Evolutionary conservation across 2,113 vertebrate genomes (phyloP), one percentile per base, ranked within the genome.

Genomic region (Microcebus lehilahytsara): DNA sequence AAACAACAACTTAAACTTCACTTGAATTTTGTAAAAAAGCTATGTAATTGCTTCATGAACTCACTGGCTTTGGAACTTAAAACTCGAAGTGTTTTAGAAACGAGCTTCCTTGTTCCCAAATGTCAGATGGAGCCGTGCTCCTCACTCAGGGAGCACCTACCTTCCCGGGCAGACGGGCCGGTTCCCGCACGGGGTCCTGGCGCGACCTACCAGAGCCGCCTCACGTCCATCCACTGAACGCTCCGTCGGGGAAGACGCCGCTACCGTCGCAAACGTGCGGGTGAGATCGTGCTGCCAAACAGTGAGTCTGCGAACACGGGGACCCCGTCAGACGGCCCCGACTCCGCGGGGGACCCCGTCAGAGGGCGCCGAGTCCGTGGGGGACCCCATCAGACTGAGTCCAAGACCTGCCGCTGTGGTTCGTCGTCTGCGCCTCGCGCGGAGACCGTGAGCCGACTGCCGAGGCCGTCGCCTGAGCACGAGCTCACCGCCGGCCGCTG

Each of bases 1-100:
- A 91, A 93, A 22, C 79, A 96, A 40, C 60, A 53, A 83, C 20
- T 89, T 78, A 46, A 46, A 74, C 25, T 56, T 72, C 77, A 56
- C 2, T 60, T 37, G 17, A 53, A 22, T 62, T 81, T 86, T 79
- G 12, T 25, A 42, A 4, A 46, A 66, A 22, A 11, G 60, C 32
- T 27, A 25, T 46, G 37, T 46, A 64, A 71, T 58, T 56, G 81
- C n/a, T 88, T 92, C 46, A 62, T 51, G 58, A 64, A 80, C 58
- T 67, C 32, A 17, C 2, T 30, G 9, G 9, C 6, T 42, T 93
- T 71, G 85, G 71, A 78, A 90, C 49, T 78, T 46, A 79, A 77
- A 86, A 72, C 6, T 32, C 9, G 13, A 46, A 85, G 11, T 25
- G 30, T 75, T 80, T 56, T n/a, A 32, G 46, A 75, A 75, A 51